Evolutionary conservation across 2,113 vertebrate genomes (phyloP).

Genomic region (Cinclus mexicanus): DNA sequence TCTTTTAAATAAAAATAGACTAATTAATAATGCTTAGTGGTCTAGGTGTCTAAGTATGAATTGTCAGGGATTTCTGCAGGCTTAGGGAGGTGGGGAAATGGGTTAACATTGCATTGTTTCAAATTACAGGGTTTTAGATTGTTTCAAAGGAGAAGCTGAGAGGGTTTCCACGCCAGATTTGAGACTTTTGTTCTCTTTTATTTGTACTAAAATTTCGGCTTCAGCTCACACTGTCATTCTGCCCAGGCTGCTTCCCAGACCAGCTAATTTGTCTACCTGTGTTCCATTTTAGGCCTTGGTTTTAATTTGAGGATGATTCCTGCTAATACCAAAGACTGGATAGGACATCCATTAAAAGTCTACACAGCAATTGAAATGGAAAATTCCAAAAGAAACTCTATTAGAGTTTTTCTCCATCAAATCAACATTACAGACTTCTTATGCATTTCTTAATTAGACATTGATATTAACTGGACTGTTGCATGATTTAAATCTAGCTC

Average conservation of each 20-base stretch:
- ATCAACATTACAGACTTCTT: slow-evolving; percentile 71
- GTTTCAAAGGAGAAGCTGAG: not conserved
- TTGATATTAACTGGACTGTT: slow-evolving; percentile 68
- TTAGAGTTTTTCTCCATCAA: slow-evolving; percentile 67
- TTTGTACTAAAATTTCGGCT: slow-evolving; percentile 7
- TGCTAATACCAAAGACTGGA: slow-evolving; percentile 32
- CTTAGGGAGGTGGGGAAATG: not conserved
- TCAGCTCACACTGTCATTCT: slow-evolving; percentile 35
- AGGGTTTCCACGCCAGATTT: not conserved
- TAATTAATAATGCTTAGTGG: not conserved
- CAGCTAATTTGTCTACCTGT: slow-evolving; percentile 60
- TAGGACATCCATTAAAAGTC: slow-evolving; percentile 57
- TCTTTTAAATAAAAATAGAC: not conserved
- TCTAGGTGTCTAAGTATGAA: not conserved
- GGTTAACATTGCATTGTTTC: not conserved
- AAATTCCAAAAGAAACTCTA: slow-evolving; percentile 66
- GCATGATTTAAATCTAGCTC: slow-evolving; percentile 69
- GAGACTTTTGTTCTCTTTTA: not conserved
- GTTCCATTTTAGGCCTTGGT: slow-evolving; percentile 45
- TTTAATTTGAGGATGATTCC: slow-evolving; percentile 64
- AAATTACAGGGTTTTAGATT: slow-evolving; percentile 14
- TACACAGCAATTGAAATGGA: slow-evolving; percentile 50
- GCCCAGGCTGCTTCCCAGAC: slow-evolving; percentile 2
- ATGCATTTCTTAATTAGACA: slow-evolving; percentile 72
- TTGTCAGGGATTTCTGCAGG: not conserved